Percentiles rank a stretch among this genome's conserved stretches.
Evolutionary conservation across 2,797 vertebrate species (phyloP).

Genomic region (Galaxias olidus): DNA sequence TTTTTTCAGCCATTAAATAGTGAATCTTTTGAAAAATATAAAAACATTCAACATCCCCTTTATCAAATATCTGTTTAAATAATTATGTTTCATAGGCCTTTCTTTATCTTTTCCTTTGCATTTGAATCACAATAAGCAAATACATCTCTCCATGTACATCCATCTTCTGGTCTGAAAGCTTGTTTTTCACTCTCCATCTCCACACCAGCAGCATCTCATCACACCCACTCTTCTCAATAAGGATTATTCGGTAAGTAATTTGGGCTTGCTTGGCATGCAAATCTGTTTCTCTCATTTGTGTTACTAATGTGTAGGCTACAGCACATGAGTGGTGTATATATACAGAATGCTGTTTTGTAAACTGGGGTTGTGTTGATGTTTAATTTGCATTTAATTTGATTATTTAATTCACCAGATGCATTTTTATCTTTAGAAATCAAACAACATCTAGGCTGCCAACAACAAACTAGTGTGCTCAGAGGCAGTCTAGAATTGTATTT

Average conservation of each 20-base stretch:
- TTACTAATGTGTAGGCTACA: slow-evolving; percentile 9
- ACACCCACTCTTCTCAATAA: slow-evolving; percentile 42
- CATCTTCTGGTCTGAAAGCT: slow-evolving; percentile 56
- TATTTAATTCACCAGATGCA: slow-evolving; percentile 46
- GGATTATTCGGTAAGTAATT: slow-evolving; percentile 44
- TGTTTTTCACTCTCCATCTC: slow-evolving; percentile 44
- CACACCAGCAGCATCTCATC: slow-evolving; percentile 43
- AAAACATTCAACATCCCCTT: slow-evolving; percentile 33
- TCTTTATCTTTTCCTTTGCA: slow-evolving; percentile 9
- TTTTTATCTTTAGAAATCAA: slow-evolving; percentile 61
- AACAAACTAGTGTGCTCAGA: slow-evolving; percentile 47
- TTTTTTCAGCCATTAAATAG: slow-evolving; percentile 16
- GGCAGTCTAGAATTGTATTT: slow-evolving; percentile 49
- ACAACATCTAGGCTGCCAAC: slow-evolving; percentile 47
- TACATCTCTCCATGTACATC: slow-evolving; percentile 31
- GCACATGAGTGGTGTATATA: not conserved
- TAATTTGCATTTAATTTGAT: slow-evolving; percentile 48
- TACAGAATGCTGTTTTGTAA: not conserved
- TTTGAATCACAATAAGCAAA: slow-evolving; percentile 63
- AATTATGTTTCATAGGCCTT: slow-evolving; percentile 46
- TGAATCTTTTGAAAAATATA: slow-evolving; percentile 4
- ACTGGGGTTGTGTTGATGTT: not conserved
- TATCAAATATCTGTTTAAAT: slow-evolving; percentile 37
- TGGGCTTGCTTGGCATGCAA: slow-evolving; percentile 47
- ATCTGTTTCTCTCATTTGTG: slow-evolving; percentile 44